Evolutionary conservation across 2,888 invertebrate species (phyloP).

Genomic region (Anoncus sp.): DNA sequence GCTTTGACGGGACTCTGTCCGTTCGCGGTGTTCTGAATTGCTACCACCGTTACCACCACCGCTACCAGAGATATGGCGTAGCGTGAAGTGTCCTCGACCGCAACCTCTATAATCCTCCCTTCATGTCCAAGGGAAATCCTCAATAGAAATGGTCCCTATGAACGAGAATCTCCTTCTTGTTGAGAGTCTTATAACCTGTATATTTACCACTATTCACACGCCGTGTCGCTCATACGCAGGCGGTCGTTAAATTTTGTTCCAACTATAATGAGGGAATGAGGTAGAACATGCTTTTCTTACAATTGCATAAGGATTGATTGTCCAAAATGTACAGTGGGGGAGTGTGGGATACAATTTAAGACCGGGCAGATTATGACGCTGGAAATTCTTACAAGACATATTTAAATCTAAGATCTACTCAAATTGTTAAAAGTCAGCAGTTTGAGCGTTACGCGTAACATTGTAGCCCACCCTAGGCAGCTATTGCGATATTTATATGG

Average conservation of each 20-base stretch:
- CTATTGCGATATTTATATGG: neutral
- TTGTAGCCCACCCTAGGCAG: neutral
- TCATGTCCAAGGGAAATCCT: constrained; percentile 10
- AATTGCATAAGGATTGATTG: too few relatives aligned
- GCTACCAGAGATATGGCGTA: constrained; percentile 30
- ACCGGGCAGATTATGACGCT: too few relatives aligned
- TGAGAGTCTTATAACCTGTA: neutral
- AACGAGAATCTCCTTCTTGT: neutral
- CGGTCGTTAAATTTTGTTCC: constrained; percentile 8
- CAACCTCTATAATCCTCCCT: constrained; percentile 31
- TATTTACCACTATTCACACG: too few relatives aligned
- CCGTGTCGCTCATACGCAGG: too few relatives aligned
- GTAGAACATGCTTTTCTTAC: neutral
- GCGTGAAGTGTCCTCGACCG: constrained; percentile 12
- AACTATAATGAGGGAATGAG: neutral
- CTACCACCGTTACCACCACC: constrained; percentile 46
- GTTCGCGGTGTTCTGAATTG: constrained; percentile 35
- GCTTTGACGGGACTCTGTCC: constrained; percentile 25
- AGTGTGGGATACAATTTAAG: too few relatives aligned
- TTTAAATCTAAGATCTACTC: neutral
- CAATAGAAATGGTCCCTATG: neutral
- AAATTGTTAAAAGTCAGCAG: neutral
- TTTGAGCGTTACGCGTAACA: neutral
- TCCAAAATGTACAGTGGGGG: too few relatives aligned
- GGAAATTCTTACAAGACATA: neutral